Base-by-base conservation (phyloP, 2,113 vertebrate genomes). In the Ariopsis seemanni region DNA sequence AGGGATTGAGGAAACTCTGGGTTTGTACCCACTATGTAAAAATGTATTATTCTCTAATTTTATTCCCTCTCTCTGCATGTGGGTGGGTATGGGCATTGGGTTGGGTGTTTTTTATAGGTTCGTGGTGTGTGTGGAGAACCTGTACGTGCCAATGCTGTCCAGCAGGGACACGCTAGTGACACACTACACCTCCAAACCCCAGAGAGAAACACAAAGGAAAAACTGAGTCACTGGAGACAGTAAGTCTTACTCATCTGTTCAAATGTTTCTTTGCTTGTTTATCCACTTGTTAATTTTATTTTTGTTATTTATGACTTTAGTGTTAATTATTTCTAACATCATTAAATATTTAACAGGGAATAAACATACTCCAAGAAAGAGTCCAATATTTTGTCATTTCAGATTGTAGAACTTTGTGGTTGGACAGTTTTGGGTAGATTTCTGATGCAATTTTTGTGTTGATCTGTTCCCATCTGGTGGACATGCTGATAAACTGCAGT, bases 121-220 rank as follows among this genome's bases (percentile, higher is more conserved):
- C 95, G 93, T 74, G 96, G 94, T 83, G 89, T 96, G 79, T 97
- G 97, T 90, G 97, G 97, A 42, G 91, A 83, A 84, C 94, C 95
- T n/a, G 90, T 85, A 0, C 91, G 94, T 89, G 94, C 94, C 7
- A 75, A 93, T 90, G 90, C 86, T 85, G 89, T 89, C 78, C 93
- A 93, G 91, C 93, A 93, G 82, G 92, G 94, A 87, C 88, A 79
- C 83, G 95, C 30, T 62, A 62, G 90, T 92, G 94, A 94, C 89
- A 94, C 92, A 82, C 90, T 93, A 87, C 92, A 90, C 22, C 84
- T 95, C 67, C 96, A 95, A 93, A 92, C 92, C 30, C 82, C 90
- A 1, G 4, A 89, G 72, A 95, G 92, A 92, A 91, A 89, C 10
- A 84, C 79, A 6, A 95, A 94, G 89, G 96, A 95, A 89, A 93